Conservation (phyloP, 2,113 vertebrate species). For the Petromus typicus region DNA sequence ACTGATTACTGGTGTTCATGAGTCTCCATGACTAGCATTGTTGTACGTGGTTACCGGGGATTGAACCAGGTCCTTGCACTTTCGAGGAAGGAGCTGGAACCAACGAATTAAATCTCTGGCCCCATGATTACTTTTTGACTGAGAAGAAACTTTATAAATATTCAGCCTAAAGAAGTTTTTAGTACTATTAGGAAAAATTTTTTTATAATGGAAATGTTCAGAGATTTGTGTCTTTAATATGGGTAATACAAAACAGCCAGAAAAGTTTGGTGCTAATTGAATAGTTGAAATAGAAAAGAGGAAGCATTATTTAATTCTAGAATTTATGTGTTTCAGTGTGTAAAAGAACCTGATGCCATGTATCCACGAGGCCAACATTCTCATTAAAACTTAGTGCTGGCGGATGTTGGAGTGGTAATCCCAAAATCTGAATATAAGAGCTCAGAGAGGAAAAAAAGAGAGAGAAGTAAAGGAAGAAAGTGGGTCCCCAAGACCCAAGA, state of each 20-base stretch:
- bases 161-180: conserved; percentile 27
- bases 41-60: too few relatives aligned
- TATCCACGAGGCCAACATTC: conserved; percentile 80
- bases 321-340: conserved; percentile 76
- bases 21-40: too few relatives aligned
- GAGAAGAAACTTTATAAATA: conserved; percentile 37
- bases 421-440: too few relatives aligned
- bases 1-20: too few relatives aligned
- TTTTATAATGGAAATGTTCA: conserved; percentile 71
- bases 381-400: conserved; percentile 80
- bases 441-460: too few relatives aligned
- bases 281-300: conserved; percentile 79
- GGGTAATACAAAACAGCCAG: conserved; percentile 49
- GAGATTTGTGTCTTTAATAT: conserved; percentile 53
- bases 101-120: too few relatives aligned
- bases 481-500: too few relatives aligned
- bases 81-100: too few relatives aligned
- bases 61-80: too few relatives aligned
- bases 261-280: conserved; percentile 71
- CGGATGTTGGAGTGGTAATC: conserved; percentile 70
- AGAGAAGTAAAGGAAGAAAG: too few relatives aligned
- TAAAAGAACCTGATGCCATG: conserved; percentile 70
- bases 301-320: conserved; percentile 80
- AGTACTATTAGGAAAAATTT: neutral
- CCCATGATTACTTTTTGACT: neutral